phyloP scores from a whole-genome alignment of 2,797 vertebrate species.

The Macropodus opercularis region DNA sequence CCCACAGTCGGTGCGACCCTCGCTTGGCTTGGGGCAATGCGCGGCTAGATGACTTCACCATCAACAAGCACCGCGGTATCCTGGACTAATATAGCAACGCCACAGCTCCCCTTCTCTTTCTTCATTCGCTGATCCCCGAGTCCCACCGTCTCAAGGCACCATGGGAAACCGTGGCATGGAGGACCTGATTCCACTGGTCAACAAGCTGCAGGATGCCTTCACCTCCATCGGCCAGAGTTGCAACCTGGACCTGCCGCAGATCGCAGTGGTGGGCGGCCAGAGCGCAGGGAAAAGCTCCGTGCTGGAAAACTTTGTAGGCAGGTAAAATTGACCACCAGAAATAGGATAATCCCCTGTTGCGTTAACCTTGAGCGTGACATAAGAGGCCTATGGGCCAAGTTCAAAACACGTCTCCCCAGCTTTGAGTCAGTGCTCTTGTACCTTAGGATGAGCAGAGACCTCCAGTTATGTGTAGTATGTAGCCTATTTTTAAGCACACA shows the following conservation, averaged over 20 bases:
- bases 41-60: conserved; percentile 78
- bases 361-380: conserved; percentile 71
- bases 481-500: conserved; percentile 18
- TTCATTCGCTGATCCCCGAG: conserved; percentile 64
- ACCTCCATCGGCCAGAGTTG: conserved; percentile 91
- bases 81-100: conserved; percentile 76
- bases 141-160: conserved; percentile 68
- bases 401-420: conserved; percentile 54
- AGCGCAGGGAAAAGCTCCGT: conserved; percentile 97
- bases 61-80: conserved; percentile 76
- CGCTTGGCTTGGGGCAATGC: conserved; percentile 72
- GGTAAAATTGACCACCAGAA: conserved; percentile 79
- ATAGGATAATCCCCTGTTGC: conserved; percentile 71
- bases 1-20: conserved; percentile 71
- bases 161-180: conserved; percentile 91
- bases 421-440: conserved; percentile 22
- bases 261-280: conserved; percentile 95
- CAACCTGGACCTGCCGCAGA: conserved; percentile 94
- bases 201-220: conserved; percentile 94
- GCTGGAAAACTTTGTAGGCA: conserved; percentile 97
- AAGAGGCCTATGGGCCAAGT: conserved; percentile 66
- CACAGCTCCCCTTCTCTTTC: conserved; percentile 46
- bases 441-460: conserved; percentile 12
- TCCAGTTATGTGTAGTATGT: conserved; percentile 6
- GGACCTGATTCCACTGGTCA: conserved; percentile 93